Conservation (phyloP, 1,140 invertebrate species). For the Nymphalis io region DNA sequence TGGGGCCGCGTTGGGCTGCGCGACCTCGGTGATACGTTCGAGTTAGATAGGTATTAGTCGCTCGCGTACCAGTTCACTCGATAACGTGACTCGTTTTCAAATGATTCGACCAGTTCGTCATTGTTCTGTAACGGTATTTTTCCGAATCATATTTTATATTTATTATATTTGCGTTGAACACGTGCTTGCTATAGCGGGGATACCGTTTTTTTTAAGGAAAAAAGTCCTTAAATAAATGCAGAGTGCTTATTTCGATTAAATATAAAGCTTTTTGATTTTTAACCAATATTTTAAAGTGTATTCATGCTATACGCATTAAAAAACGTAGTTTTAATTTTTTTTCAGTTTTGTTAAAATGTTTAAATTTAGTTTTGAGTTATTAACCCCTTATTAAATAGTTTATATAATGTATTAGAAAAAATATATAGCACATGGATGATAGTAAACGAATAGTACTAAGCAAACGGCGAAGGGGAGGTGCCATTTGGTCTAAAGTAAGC, state of each 20-base stretch:
- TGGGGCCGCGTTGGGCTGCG: conserved; percentile 65
- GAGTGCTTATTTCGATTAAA: background rate
- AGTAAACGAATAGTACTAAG: conserved; percentile 42
- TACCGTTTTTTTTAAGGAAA: background rate
- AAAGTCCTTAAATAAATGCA: background rate
- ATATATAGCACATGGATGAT: conserved; percentile 22
- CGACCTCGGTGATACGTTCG: conserved; percentile 58
- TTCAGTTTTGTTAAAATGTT: too few species aligned
- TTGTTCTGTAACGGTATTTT: conserved; percentile 47
- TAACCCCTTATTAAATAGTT: too few species aligned
- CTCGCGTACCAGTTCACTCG: conserved; percentile 33
- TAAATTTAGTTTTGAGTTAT: too few species aligned
- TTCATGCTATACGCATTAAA: too few species aligned
- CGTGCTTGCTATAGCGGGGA: conserved; percentile 18
- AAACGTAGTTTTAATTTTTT: too few species aligned
- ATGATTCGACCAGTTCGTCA: conserved; percentile 33
- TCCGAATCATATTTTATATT: conserved; percentile 21
- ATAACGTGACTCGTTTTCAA: conserved; percentile 46
- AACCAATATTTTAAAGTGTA: background rate
- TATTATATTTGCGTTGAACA: conserved; percentile 4
- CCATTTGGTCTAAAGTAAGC: conserved; percentile 74
- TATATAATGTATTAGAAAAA: background rate
- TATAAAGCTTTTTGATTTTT: background rate
- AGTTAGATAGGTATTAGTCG: conserved; percentile 50
- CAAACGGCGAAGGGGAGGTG: conserved; percentile 72